Conservation (phyloP, 2,797 vertebrate genomes). For the Sebastes steindachneri region DNA sequence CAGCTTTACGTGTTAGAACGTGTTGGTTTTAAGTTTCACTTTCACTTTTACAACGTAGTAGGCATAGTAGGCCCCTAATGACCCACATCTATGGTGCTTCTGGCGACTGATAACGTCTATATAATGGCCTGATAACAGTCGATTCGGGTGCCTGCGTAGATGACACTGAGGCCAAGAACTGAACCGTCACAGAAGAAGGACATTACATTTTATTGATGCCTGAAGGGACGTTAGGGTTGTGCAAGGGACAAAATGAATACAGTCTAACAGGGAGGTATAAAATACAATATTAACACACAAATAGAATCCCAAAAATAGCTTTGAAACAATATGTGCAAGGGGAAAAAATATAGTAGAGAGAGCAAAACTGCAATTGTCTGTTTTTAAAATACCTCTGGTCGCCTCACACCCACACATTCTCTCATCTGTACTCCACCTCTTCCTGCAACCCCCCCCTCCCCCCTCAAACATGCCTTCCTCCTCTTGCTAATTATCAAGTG, state of each 20-base stretch:
- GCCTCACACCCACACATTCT: conserved; percentile 57
- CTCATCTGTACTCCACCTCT: conserved; percentile 51
- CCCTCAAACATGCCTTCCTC: conserved; percentile 59
- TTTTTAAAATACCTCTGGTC: conserved; percentile 21
- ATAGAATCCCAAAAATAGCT: not conserved
- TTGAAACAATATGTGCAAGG: not conserved
- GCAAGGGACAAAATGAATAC: not conserved
- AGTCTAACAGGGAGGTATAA: not conserved
- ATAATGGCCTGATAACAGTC: no score
- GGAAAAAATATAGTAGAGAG: not conserved
- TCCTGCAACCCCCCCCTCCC: conserved; percentile 8
- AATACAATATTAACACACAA: not conserved
- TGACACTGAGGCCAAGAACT: not conserved
- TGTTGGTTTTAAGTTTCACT: no score
- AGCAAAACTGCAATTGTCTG: not conserved
- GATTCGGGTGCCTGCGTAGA: not conserved
- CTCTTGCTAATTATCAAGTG: conserved; percentile 80
- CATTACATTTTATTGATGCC: not conserved
- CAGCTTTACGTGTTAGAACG: no score
- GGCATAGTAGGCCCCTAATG: no score
- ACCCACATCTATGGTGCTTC: no score
- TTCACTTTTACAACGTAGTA: no score
- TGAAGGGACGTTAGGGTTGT: not conserved
- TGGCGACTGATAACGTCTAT: no score
- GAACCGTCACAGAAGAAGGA: not conserved